Base-by-base conservation (phyloP, 2,113 vertebrate species). In the Sarotherodon lohbergeri region DNA sequence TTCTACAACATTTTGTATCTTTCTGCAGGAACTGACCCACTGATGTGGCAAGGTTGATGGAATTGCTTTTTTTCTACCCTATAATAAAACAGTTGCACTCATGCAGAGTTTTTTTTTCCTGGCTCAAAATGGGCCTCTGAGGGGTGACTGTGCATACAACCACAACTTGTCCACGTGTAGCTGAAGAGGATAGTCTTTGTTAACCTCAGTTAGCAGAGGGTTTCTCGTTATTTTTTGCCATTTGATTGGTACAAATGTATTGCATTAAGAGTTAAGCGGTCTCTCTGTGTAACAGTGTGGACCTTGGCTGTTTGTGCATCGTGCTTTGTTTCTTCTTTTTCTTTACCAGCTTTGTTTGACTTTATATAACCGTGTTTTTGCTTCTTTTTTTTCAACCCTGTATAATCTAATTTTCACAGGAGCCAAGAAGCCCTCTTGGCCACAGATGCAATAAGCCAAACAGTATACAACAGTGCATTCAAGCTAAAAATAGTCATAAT, bases 401-500 rank as follows among this genome's bases (percentile, higher is more conserved):
- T 46, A 55, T 81, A 81, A 81, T 86, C 78, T 7, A 59, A 41
- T 73, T 80, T 43, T 43, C 27, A 9, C 16, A 1, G 9, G 14
- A 52, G 41, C 41, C 1, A 16, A 84, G 5, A 48, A 80, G 19
- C 85, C 22, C 13, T 27, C 5, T 11, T 27, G 14, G 73, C 17
- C 6, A 78, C 46, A 78, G 46, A 78, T 52, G 73, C 43, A 78
- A 78, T 52, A 78, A 46, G 17, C 12, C 39, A 32, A 79, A 56
- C 54, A 0, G 27, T 32, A 55, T 41, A 83, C 66, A 63, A 27
- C 61, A 9, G 29, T 50, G 46, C 57, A 82, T 50, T 50, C 16
- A 82, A 56, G 83, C 36, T 86, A 43, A 82, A 82, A 91, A 84
- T 80, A 86, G 76, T 29, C 81, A 19, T 57, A 16, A 88, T 89